Base-by-base conservation (phyloP, 2,888 invertebrate species). In the Andricus curvator region DNA sequence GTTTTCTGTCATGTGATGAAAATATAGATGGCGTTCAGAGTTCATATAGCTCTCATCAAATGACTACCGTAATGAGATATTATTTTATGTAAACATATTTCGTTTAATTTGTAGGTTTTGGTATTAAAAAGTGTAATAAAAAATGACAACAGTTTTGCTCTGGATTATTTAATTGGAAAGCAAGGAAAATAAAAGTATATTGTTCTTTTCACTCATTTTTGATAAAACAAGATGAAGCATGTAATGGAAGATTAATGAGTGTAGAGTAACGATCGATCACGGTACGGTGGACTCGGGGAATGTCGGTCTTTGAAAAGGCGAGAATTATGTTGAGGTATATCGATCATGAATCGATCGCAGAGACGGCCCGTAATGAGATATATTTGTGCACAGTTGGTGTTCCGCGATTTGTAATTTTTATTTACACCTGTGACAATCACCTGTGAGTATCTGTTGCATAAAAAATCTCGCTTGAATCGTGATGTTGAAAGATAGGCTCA, bases 181-280 rank as follows among this genome's bases (percentile, higher is more conserved):
- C n/a, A 56, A n/a, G 6, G 3, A 3, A n/a, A 11, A 56, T 56
- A 11, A 56, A n/a, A 56, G 17, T 17, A 17, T 17, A n/a, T n/a
- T 62, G 15, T 62, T 29, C 25, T 22, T 62, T 62, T 17, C 25
- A 25, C 62, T 25, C 25, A 62, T 62, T 62, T 62, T 62, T 62
- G 62, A 62, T 33, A 20, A 48, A 70, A 44, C 44, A 70, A 70
- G 44, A 70, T 22, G 48, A 68, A 68, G 2, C 70, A 70, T 17
- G 41, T 56, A 48, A 79, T 83, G 70, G 81, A 84, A 83, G 85
- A 88, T 88, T 86, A 88, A 88, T 86, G 87, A 85, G 77, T 78
- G 77, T 86, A 85, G 77, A 77, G 85, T 86, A 88, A 87, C 86
- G 84, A 88, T 88, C 85, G 83, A 88, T 88, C 86, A 85, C 85